Conservation (phyloP, 2,888 invertebrate genomes). For the Vesta saturnalis region DNA sequence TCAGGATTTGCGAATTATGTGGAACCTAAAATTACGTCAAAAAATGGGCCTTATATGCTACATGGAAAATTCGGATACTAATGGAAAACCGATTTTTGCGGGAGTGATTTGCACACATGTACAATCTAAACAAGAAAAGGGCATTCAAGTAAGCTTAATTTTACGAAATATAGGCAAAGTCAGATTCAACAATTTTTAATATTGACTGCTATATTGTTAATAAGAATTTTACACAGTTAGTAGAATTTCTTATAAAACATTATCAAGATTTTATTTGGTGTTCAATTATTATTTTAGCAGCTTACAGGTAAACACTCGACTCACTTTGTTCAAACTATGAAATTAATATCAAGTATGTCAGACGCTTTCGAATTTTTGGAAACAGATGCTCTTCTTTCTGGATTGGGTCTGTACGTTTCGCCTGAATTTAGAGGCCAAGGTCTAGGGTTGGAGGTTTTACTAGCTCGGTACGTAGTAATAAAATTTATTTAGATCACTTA, state of each 20-base stretch:
- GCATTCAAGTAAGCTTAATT: too few species aligned
- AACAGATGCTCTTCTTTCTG: constrained; percentile 51
- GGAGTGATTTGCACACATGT: constrained; percentile 54
- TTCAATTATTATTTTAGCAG: constrained; percentile 3
- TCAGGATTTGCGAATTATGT: constrained; percentile 26
- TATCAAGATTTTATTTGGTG: background rate
- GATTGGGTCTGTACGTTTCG: constrained; percentile 54
- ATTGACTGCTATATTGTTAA: too few species aligned
- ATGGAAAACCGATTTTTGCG: constrained; percentile 54
- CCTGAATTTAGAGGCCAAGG: constrained; percentile 54
- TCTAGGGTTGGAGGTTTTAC: constrained; percentile 44
- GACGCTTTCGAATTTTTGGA: constrained; percentile 44
- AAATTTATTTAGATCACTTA: too few species aligned
- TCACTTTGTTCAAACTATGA: constrained; percentile 30
- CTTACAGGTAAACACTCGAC: constrained; percentile 22
- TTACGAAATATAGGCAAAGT: background rate
- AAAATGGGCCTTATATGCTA: too few species aligned
- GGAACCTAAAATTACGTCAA: too few species aligned
- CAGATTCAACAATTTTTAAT: too few species aligned
- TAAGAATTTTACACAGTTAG: background rate
- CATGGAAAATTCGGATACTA: constrained; percentile 37
- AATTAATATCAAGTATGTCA: constrained; percentile 34
- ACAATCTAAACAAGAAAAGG: too few species aligned
- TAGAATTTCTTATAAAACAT: background rate
- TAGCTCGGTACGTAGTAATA: constrained; percentile 48